A percentile compares a stretch with the other conserved stretches of the same genome.
Evolutionary conservation across 2,888 invertebrate species (phyloP).

Genomic region (Syritta pipiens): DNA sequence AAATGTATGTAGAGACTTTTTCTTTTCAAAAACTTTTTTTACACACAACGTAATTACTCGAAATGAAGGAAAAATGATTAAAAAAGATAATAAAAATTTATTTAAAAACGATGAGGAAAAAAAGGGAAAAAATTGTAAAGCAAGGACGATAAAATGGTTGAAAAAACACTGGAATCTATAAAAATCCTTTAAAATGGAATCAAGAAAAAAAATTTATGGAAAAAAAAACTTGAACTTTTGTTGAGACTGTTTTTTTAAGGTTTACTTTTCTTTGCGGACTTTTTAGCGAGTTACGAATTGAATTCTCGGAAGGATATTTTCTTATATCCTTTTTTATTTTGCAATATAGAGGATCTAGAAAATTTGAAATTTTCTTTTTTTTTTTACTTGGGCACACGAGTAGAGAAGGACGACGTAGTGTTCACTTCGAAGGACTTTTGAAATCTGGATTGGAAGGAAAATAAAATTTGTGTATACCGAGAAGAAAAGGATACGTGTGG

Average conservation of each 20-base stretch:
- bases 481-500: conserved; percentile 18
- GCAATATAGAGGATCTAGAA: conserved; percentile 7
- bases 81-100: not conserved
- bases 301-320: conserved; percentile 27
- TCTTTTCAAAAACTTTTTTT: conserved; percentile 23
- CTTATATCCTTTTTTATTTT: conserved; percentile 23
- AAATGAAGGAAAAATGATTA: conserved; percentile 3
- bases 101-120: not conserved
- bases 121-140: conserved; percentile 9
- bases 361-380: not conserved
- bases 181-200: conserved; percentile 11
- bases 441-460: conserved; percentile 42
- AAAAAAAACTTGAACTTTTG: conserved; percentile 1
- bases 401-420: conserved; percentile 19
- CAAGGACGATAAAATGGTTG: conserved; percentile 4
- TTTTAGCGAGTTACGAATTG: conserved; percentile 37
- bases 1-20: conserved; percentile 27
- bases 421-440: conserved; percentile 49
- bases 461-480: conserved; percentile 59
- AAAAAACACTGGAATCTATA: conserved; percentile 27
- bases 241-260: conserved; percentile 3
- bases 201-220: conserved; percentile 26
- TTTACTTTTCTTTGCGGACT: conserved; percentile 53
- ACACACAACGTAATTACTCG: conserved; percentile 44
- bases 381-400: conserved; percentile 24